These are phyloP conservation scores for Pygmarrhopalites habei DNA, from an alignment of 1,140 invertebrate species.

Conservation along the genomic window DNA sequence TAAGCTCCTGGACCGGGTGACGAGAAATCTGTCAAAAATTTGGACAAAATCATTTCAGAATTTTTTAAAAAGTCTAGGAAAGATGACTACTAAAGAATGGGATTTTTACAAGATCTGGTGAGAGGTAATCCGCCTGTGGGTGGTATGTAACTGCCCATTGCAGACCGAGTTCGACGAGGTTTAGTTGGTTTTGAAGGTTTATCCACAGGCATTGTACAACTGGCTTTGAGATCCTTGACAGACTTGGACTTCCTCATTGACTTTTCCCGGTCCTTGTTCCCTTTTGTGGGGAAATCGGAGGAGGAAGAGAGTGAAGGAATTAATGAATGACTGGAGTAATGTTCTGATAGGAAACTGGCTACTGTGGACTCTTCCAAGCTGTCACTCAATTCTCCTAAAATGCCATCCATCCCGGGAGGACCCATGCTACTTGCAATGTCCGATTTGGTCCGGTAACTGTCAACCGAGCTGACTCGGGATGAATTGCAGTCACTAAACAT, in stretches of 20 bases:
- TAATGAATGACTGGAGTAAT: neutral
- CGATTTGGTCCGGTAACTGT: neutral
- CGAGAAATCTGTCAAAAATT: neutral
- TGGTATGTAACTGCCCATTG: neutral
- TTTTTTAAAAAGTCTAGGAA: neutral
- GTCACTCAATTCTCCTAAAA: neutral
- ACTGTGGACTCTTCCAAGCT: too few relatives aligned
- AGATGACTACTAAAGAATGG: neutral
- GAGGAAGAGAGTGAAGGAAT: neutral
- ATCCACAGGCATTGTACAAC: neutral
- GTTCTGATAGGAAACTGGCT: neutral
- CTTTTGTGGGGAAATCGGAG: neutral
- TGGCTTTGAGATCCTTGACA: too few relatives aligned
- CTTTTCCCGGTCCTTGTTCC: neutral
- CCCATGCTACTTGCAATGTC: too few relatives aligned
- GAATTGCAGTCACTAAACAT: neutral
- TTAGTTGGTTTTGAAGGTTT: neutral
- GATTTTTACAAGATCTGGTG: neutral
- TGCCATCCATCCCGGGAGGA: neutral
- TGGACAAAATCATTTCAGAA: neutral
- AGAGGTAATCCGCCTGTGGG: neutral
- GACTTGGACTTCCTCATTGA: too few relatives aligned
- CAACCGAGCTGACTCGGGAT: neutral
- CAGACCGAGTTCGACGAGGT: neutral
- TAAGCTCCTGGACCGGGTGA: neutral